A percentile compares a stretch with the other conserved stretches of the same genome.
Evolutionary conservation across 2,888 invertebrate genomes (phyloP).

Genomic region (Adela reaumurella): DNA sequence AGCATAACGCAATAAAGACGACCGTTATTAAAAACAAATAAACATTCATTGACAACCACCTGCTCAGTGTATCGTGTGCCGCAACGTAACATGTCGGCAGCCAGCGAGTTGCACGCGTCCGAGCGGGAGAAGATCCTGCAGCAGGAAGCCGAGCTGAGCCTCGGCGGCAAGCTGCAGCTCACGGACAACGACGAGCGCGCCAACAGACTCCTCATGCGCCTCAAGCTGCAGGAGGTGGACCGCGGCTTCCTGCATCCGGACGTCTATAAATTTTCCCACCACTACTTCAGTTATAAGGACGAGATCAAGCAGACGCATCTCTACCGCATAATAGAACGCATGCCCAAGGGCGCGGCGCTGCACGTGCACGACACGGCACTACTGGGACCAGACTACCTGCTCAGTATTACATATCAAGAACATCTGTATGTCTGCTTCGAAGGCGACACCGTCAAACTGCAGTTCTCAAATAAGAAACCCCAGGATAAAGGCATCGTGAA

Average conservation of each 20-base stretch:
- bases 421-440: conserved; percentile 54
- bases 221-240: conserved; percentile 51
- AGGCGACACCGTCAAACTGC: conserved; percentile 16
- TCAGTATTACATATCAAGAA: conserved; percentile 61
- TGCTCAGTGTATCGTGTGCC: too few species aligned
- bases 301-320: conserved; percentile 60
- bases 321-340: conserved; percentile 59
- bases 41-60: too few species aligned
- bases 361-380: conserved; percentile 68
- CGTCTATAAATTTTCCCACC: conserved; percentile 61
- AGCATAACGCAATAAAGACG: too few species aligned
- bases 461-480: conserved; percentile 26
- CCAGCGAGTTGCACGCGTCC: not conserved
- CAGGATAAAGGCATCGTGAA: conserved; percentile 17
- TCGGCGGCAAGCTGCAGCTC: conserved; percentile 53
- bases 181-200: conserved; percentile 44
- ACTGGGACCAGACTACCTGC: conserved; percentile 57
- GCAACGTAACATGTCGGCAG: too few species aligned
- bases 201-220: conserved; percentile 57
- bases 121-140: conserved; percentile 39
- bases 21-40: too few species aligned
- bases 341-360: conserved; percentile 74
- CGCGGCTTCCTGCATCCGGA: conserved; percentile 50
- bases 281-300: conserved; percentile 60
- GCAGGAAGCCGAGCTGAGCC: conserved; percentile 35